Percentiles rank a stretch among this genome's conserved stretches.
These are phyloP conservation scores for Falco columbarius DNA, from an alignment of 2,797 vertebrate genomes.

Conservation along the genomic window DNA sequence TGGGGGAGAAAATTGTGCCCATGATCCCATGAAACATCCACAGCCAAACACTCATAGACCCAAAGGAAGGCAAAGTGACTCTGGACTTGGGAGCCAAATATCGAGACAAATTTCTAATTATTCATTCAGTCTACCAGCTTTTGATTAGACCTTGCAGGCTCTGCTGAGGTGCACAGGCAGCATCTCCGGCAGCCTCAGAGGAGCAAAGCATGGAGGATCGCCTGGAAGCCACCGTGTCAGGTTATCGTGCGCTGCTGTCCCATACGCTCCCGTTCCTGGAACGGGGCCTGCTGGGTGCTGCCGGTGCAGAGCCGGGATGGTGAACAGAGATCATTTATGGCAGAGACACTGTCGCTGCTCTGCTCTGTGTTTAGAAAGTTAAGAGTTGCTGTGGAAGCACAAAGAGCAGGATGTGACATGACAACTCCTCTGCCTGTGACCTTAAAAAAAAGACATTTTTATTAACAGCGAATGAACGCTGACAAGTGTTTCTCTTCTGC, in stretches of 20 bases:
- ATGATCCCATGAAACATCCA: background rate
- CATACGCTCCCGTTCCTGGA: fast-evolving
- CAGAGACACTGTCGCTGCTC: background rate
- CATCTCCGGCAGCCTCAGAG: fast-evolving
- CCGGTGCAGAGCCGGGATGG: fast-evolving
- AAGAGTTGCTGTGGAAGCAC: background rate
- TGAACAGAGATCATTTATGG: fast-evolving
- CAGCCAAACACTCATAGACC: background rate
- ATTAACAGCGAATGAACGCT: background rate
- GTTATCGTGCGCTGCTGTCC: fast-evolving
- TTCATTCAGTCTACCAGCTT: background rate
- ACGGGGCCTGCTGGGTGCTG: background rate
- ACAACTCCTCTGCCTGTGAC: background rate
- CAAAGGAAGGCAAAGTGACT: background rate
- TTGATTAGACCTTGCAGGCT: background rate
- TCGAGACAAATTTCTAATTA: background rate
- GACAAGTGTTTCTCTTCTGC: background rate
- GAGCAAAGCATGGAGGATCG: fast-evolving
- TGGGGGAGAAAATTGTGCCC: background rate
- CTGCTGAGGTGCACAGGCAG: background rate
- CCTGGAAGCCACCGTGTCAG: fast-evolving
- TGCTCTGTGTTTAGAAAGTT: background rate
- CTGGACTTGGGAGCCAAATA: background rate
- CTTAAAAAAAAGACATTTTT: background rate
- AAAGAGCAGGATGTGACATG: constrained; percentile 8